phyloP scores from a whole-genome alignment of 2,797 vertebrate species.

The Pterois miles region DNA sequence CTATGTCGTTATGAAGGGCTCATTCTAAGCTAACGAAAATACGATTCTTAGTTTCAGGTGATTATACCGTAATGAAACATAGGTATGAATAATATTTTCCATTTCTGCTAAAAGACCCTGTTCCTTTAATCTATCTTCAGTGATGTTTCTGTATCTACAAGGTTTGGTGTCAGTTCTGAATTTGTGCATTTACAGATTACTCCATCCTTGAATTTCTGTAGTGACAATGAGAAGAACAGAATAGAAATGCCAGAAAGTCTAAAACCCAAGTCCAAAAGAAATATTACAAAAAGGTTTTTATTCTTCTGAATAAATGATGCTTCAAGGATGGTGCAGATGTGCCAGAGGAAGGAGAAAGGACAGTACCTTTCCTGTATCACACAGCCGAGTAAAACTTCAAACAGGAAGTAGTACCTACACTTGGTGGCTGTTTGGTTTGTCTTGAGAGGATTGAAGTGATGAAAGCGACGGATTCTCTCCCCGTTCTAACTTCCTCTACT shows the following conservation, averaged over 20 bases:
- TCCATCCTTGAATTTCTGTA: not conserved
- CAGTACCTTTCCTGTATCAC: not conserved
- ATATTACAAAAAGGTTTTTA: not conserved
- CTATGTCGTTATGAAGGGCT: too few species aligned
- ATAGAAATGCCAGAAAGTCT: not conserved
- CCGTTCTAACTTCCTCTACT: not conserved
- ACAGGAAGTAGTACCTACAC: not conserved
- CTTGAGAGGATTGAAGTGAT: not conserved
- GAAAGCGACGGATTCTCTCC: not conserved
- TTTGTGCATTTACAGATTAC: not conserved
- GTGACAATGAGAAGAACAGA: not conserved
- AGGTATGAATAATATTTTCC: too few species aligned
- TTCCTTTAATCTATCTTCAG: too few species aligned
- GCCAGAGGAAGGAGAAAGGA: not conserved
- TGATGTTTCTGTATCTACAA: not conserved
- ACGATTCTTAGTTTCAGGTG: too few species aligned
- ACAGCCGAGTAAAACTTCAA: not conserved
- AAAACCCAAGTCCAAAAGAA: not conserved
- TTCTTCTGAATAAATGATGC: not conserved
- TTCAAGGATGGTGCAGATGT: not conserved
- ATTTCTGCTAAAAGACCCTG: too few species aligned
- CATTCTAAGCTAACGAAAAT: too few species aligned
- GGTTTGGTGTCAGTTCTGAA: not conserved
- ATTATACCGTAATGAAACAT: too few species aligned
- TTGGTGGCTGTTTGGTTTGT: not conserved